phyloP scores from a whole-genome alignment of 2,113 vertebrate genomes.

The Psephotus haematonotus region DNA sequence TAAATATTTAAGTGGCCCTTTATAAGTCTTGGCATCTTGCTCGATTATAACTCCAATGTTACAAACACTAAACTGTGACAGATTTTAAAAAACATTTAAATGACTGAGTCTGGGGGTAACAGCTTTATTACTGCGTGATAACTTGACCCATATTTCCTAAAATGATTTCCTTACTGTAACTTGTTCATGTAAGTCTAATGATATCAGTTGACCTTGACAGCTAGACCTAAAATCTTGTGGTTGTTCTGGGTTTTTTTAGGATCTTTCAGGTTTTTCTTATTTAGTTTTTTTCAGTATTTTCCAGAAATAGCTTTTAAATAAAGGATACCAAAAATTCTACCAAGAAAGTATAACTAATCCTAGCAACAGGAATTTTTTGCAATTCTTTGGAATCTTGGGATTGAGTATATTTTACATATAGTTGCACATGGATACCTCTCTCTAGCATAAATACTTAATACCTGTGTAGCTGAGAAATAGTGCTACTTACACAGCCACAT shows the following conservation, averaged over 20 bases:
- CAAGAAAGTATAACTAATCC: background rate
- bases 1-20: background rate
- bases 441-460: background rate
- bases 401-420: background rate
- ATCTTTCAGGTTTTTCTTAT: background rate
- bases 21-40: background rate
- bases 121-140: slow-evolving; percentile 72
- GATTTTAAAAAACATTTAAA: slow-evolving; percentile 43
- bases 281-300: slow-evolving; percentile 49
- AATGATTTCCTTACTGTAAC: slow-evolving; percentile 81
- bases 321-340: background rate
- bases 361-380: background rate
- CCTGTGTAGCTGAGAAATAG: background rate
- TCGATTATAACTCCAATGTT: background rate
- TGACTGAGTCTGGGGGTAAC: slow-evolving; percentile 61
- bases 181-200: slow-evolving; percentile 80
- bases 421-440: background rate
- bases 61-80: background rate
- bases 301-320: background rate
- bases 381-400: background rate
- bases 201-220: slow-evolving; percentile 81
- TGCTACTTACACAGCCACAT: background rate
- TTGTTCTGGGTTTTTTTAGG: slow-evolving; percentile 40
- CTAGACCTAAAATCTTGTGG: slow-evolving; percentile 75
- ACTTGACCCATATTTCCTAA: slow-evolving; percentile 80